Evolutionary conservation across 2,113 vertebrate species (phyloP), one percentile per base, ranked within the genome.

Genomic region (Hemiprocne comata): DNA sequence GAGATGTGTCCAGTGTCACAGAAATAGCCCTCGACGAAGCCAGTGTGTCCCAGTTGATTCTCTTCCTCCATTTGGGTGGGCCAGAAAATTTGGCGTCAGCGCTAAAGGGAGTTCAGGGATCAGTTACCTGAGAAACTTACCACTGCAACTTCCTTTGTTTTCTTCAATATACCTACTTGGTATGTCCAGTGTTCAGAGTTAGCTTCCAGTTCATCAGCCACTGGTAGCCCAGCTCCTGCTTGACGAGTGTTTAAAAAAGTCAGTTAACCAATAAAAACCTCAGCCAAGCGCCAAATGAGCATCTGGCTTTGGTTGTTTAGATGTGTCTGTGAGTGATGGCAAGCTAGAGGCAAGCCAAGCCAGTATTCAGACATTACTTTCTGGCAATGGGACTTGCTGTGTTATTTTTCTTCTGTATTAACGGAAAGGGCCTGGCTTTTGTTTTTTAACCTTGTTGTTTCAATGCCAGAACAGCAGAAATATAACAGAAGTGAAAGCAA

Each of bases 371-470:
- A 95, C 86, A 92, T 93, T 89, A 89, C 74, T 89, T 96, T 81
- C 73, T 95, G 91, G 80, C 92, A 96, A 80, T 67, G 54, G 54
- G 71, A 50, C 77, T 80, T 83, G 34, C 71, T 84, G 60, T 54
- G 74, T 80, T 93, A 87, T 91, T 96, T 89, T 70, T 97, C 88
- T 92, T 87, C 74, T 89, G 34, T 89, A 91, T 87, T 87, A 95
- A 75, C 1, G 2, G 85, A 96, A 89, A 86, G 69, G 71, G 40
- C 74, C 81, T 87, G 94, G 82, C 76, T 93, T 92, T 89, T 95
- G 82, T 79, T 96, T 97, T 97, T 89, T 92, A 95, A 95, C 80
- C 91, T 96, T 94, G 83, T 64, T 90, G 73, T 85, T 96, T 78
- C 90, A 96, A 78, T 93, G 92, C 90, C 72, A 71, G 90, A 65